phyloP scores from a whole-genome alignment of 2,113 vertebrate species.

The Onychostruthus taczanowskii region DNA sequence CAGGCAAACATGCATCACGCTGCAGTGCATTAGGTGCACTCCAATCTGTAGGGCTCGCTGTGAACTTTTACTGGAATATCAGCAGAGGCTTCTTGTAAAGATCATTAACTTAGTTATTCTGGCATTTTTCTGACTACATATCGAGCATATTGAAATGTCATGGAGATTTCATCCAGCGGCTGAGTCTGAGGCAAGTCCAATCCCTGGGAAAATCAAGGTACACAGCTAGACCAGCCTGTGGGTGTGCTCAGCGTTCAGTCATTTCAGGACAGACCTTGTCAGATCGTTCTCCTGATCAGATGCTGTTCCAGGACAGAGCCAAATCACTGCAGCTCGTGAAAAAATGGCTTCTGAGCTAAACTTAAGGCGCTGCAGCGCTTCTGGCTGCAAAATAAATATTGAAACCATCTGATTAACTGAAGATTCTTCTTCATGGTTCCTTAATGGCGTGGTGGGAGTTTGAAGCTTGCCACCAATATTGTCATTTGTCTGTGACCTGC shows the following conservation, averaged over 20 bases:
- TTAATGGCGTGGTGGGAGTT: slow-evolving; percentile 15
- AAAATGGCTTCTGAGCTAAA: background rate
- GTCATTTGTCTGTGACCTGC: slow-evolving; percentile 12
- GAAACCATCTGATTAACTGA: slow-evolving; percentile 21
- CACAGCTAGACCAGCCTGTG: background rate
- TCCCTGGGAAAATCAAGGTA: background rate
- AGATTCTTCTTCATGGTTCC: slow-evolving; percentile 31
- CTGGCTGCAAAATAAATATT: background rate
- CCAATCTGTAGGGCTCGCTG: background rate
- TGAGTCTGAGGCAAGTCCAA: background rate
- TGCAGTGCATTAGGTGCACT: background rate
- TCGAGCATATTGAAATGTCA: background rate
- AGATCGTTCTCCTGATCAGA: background rate
- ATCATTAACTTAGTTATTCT: background rate
- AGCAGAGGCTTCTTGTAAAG: background rate
- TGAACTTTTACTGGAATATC: background rate
- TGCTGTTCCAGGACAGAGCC: background rate
- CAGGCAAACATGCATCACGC: background rate
- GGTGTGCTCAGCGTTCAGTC: background rate
- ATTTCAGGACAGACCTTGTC: background rate
- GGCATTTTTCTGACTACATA: background rate
- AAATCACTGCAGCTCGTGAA: background rate
- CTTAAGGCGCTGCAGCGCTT: background rate
- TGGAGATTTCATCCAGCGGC: background rate
- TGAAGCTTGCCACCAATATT: slow-evolving; percentile 18